phyloP scores from a whole-genome alignment of 2,797 vertebrate genomes.

The Neomorphus geoffroyi region DNA sequence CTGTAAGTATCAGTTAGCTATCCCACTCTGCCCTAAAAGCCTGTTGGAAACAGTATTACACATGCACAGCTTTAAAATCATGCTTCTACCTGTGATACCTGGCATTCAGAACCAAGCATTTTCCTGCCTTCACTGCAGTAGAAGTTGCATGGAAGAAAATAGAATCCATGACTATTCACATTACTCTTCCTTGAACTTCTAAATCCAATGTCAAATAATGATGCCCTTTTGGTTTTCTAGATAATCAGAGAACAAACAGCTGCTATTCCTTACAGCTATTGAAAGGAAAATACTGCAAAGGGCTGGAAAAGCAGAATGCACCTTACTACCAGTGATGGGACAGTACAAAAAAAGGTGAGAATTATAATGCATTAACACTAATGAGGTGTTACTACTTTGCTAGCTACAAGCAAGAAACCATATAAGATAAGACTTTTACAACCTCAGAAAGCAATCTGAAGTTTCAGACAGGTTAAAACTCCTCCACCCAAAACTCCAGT shows the following conservation, averaged over 20 bases:
- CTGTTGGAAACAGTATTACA: rapidly evolving
- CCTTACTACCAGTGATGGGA: background rate
- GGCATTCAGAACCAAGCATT: background rate
- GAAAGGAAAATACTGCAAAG: background rate
- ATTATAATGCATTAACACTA: background rate
- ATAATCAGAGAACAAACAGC: background rate
- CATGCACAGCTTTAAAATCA: background rate
- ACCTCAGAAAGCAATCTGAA: background rate
- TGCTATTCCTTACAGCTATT: background rate
- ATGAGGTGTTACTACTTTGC: background rate
- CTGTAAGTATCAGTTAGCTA: background rate
- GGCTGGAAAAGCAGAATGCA: background rate
- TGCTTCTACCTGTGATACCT: background rate
- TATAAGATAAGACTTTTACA: background rate
- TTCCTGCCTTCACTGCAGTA: background rate
- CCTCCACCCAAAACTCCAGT: background rate
- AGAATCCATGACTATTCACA: background rate
- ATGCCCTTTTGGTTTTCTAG: background rate
- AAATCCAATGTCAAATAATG: background rate
- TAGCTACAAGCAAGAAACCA: background rate
- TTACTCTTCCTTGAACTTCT: background rate
- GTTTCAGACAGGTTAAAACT: background rate
- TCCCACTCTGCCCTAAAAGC: background rate
- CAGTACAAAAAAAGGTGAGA: background rate
- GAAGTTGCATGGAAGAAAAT: background rate